These are phyloP conservation scores for Drosophila persimilis DNA, from an alignment of 1,140 invertebrate genomes.

Conservation along the genomic window DNA sequence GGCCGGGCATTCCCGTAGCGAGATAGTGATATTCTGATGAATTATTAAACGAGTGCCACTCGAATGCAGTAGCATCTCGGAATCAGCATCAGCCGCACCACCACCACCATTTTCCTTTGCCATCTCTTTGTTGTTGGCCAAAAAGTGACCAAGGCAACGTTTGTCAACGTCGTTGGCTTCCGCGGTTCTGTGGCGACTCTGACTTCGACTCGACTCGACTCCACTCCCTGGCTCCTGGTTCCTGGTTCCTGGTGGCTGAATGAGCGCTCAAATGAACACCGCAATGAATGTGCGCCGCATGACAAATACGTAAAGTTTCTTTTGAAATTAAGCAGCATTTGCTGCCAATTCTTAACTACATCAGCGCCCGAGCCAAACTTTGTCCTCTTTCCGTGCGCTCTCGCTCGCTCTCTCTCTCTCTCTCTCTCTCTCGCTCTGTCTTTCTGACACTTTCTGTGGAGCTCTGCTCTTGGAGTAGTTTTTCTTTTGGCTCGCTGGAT, in stretches of 20 bases:
- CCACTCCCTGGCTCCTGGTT: neutral
- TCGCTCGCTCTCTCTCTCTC: neutral
- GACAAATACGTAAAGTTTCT: constrained; percentile 82
- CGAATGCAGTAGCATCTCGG: constrained; percentile 37
- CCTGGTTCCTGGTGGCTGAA: constrained; percentile 41
- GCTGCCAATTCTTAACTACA: constrained; percentile 81
- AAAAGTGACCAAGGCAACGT: constrained; percentile 52
- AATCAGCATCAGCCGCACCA: constrained; percentile 11
- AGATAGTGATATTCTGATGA: constrained; percentile 49
- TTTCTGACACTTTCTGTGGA: neutral
- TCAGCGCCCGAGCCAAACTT: constrained; percentile 72
- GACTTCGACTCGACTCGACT: no score
- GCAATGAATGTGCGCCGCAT: constrained; percentile 81
- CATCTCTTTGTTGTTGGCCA: constrained; percentile 1
- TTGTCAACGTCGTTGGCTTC: constrained; percentile 41
- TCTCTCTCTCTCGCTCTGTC: constrained; percentile 3
- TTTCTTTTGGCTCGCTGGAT: constrained; percentile 43
- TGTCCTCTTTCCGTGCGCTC: constrained; percentile 56
- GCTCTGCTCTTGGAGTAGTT: constrained; percentile 25
- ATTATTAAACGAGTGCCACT: constrained; percentile 63
- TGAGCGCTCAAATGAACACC: constrained; percentile 80
- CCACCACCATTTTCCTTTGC: no score
- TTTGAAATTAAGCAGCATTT: constrained; percentile 82
- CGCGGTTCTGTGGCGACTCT: constrained; percentile 1
- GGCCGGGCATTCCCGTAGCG: neutral